Evolutionary conservation across 2,888 invertebrate genomes (phyloP), one percentile per base, ranked within the genome.

Genomic region (Malthinus seriepunctatus): DNA sequence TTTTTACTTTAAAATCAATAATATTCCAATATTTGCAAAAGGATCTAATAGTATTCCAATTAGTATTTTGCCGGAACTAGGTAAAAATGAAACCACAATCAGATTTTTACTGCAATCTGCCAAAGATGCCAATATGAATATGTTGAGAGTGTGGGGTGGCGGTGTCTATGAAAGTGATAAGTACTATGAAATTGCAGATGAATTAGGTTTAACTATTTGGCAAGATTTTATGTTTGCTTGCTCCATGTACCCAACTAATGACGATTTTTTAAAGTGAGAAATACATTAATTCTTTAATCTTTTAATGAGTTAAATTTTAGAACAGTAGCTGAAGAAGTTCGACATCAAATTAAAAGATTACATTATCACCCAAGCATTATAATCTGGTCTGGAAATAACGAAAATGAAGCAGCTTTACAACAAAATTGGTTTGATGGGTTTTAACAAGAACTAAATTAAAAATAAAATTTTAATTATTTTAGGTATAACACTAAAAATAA

Each of bases 71-170:
- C 94, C 93, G 0, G 95, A 95, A 79, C 71, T 82, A 32, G 85
- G 88, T 0, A 81, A 82, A 14, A 78, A 86, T 62, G 73, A 76
- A 15, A 81, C 80, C 67, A 80, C 82, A 79, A 84, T 93, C 51
- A 78, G 83, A 32, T 78, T 84, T 62, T 79, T 95, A 1, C 75
- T 97, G 34, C 73, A 77, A 51, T 87, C 91, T 0, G 89, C 89
- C 0, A 86, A 84, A 65, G 86, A 88, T 7, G 87, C 89, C 0
- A 86, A 97, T 73, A 95, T 96, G 91, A 92, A 93, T 71, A 93
- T 94, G 88, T 79, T 98, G 9, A 83, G 98, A n/a, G 92, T 98
- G 1, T 99, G 98, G 98, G 98, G 98, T 23, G 98, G 98, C n/a
- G 98, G 97, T 0, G 81, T 94, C 0, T 99, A 97, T 72, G 97